Percentiles rank a stretch among this genome's conserved stretches.
These are phyloP conservation scores for Zaprionus gabonicus DNA, from an alignment of 1,140 invertebrate genomes.

Conservation along the genomic window DNA sequence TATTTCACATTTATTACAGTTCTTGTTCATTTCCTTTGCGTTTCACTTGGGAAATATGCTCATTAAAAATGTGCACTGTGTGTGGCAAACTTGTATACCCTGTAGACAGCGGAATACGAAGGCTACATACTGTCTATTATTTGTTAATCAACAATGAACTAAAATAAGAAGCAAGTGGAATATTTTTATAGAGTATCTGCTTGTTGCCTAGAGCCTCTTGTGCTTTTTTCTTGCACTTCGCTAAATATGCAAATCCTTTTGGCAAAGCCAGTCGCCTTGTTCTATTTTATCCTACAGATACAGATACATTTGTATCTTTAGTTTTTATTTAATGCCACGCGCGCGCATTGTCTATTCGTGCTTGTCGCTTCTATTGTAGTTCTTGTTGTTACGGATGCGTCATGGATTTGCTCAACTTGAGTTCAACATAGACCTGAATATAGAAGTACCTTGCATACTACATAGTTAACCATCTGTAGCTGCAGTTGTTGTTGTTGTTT, in stretches of 20 bases:
- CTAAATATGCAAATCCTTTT: constrained; percentile 34
- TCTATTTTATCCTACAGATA: constrained; percentile 4
- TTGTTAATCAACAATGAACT: neutral
- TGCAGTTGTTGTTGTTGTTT: neutral
- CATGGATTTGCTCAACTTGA: constrained; percentile 36
- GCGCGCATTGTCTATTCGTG: constrained; percentile 48
- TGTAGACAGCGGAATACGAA: neutral
- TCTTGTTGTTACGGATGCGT: constrained; percentile 29
- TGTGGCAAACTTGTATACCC: constrained; percentile 26
- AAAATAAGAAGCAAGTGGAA: no score
- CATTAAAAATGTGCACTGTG: constrained; percentile 72
- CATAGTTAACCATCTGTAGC: constrained; percentile 36
- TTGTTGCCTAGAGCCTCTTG: neutral
- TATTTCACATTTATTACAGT: constrained; percentile 5
- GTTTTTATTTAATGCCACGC: constrained; percentile 24
- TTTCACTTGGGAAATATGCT: constrained; percentile 66
- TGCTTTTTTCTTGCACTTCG: neutral
- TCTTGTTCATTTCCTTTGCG: constrained; percentile 54
- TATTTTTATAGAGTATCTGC: no score
- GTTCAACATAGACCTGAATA: constrained; percentile 19
- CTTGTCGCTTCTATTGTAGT: constrained; percentile 22
- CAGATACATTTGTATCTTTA: constrained; percentile 21
- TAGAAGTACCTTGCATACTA: constrained; percentile 3
- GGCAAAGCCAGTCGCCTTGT: constrained; percentile 54
- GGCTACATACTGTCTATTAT: neutral